Percentiles rank a stretch among this genome's conserved stretches.
Conservation (phyloP, 2,113 vertebrate species). For the Leucoraja erinaceus region DNA sequence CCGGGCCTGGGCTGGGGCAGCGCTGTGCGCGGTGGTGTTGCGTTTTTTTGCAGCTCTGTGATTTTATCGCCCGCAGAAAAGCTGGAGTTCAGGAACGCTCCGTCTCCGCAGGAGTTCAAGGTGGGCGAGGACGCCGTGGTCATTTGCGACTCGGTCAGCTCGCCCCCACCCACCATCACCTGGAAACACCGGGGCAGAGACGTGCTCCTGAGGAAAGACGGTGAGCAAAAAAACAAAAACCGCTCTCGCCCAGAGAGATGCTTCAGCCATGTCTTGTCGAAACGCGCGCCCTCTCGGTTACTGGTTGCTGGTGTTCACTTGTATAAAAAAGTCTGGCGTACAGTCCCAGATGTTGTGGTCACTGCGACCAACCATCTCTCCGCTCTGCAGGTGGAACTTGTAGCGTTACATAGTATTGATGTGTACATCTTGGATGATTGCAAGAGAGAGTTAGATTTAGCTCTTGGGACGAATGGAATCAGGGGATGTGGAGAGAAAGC, state of each 20-base stretch:
- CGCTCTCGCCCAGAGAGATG: no score
- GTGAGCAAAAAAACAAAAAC: constrained; percentile 48
- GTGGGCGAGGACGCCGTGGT: constrained; percentile 85
- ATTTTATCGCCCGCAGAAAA: constrained; percentile 66
- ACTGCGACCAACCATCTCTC: background rate
- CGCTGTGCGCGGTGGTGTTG: no score
- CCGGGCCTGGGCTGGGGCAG: no score
- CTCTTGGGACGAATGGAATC: no score
- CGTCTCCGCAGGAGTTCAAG: constrained; percentile 87
- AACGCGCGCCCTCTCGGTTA: background rate
- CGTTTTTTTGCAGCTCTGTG: no score
- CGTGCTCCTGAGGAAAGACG: constrained; percentile 86
- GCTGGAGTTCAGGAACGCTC: constrained; percentile 87
- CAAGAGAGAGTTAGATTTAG: no score
- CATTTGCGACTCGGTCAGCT: constrained; percentile 82
- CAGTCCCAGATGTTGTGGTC: background rate
- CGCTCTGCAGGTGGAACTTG: no score
- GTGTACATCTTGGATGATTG: no score
- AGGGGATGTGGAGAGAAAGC: no score
- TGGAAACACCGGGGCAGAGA: constrained; percentile 86
- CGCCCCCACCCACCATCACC: constrained; percentile 79
- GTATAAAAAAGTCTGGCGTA: background rate
- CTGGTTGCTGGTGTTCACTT: background rate
- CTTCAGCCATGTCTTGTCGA: no score
- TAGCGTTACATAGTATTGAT: no score